These are phyloP conservation scores for Andinoacara biseriatus DNA, from an alignment of 2,113 vertebrate species.

Conservation along the genomic window DNA sequence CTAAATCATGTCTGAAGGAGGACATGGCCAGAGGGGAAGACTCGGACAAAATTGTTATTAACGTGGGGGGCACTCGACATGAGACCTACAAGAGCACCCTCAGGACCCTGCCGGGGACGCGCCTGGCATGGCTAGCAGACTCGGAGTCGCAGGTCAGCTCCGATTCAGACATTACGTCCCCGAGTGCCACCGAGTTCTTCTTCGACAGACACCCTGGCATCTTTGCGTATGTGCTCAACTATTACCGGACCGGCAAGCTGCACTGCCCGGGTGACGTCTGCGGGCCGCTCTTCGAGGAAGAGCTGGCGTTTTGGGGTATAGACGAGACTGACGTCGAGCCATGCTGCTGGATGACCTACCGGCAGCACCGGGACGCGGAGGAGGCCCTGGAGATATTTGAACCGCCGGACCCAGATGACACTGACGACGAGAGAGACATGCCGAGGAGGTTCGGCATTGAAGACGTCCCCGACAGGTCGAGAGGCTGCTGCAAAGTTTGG, in stretches of 20 bases:
- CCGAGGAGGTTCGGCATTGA: conserved; percentile 87
- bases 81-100: conserved; percentile 98
- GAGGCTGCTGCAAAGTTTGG: conserved; percentile 86
- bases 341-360: conserved; percentile 99
- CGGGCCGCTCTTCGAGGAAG: conserved; percentile 96
- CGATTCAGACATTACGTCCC: conserved; percentile 77
- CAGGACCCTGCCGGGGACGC: conserved; percentile 92
- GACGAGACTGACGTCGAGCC: conserved; percentile 99
- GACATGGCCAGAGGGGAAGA: conserved; percentile 95
- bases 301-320: conserved; percentile 97
- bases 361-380: conserved; percentile 96
- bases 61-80: conserved; percentile 95
- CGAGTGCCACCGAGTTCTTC: conserved; percentile 86
- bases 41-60: conserved; percentile 95
- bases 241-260: conserved; percentile 97
- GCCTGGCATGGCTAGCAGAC: conserved; percentile 93
- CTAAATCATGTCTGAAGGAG: conserved; percentile 99
- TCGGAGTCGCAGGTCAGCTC: conserved; percentile 85
- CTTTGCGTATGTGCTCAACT: conserved; percentile 97
- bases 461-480: conserved; percentile 81
- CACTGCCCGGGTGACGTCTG: conserved; percentile 98
- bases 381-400: conserved; percentile 96
- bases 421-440: conserved; percentile 83
- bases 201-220: conserved; percentile 97
- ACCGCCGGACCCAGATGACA: conserved; percentile 83